Conservation (phyloP, 2,888 invertebrate species). For the Callyntrura sp. region DNA sequence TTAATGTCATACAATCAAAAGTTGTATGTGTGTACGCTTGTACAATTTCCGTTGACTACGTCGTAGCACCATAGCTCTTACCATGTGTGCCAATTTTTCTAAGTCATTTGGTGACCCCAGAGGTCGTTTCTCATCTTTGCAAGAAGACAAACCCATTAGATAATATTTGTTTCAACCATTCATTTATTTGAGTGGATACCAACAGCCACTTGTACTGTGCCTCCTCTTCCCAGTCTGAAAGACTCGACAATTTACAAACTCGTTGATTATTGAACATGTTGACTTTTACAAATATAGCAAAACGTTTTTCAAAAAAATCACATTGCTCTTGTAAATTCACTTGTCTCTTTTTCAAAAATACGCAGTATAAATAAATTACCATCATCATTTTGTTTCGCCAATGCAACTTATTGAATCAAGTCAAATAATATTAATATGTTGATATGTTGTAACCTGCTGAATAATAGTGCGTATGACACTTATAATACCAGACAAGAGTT, state of each 20-base stretch:
- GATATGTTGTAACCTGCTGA: no score
- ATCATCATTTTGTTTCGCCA: no score
- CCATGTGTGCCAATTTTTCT: constrained; percentile 82
- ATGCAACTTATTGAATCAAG: no score
- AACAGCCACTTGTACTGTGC: constrained; percentile 31
- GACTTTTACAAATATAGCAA: constrained; percentile 44
- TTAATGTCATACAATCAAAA: no score
- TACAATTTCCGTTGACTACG: constrained; percentile 17
- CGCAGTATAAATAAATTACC: no score
- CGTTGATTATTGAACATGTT: constrained; percentile 26
- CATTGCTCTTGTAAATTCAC: constrained; percentile 27
- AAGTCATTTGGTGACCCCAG: constrained; percentile 77
- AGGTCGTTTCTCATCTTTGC: constrained; percentile 75
- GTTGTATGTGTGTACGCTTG: not conserved
- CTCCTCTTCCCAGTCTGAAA: constrained; percentile 22
- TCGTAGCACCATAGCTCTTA: constrained; percentile 25
- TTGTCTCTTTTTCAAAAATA: no score
- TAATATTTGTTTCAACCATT: constrained; percentile 18
- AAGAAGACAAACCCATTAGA: constrained; percentile 1
- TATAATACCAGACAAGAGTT: no score
- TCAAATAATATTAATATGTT: no score
- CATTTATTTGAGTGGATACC: constrained; percentile 24
- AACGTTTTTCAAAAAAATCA: constrained; percentile 42
- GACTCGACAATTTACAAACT: constrained; percentile 32
- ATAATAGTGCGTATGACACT: no score